Conservation (phyloP, 2,113 vertebrate genomes). For the Larimichthys polyactis region DNA sequence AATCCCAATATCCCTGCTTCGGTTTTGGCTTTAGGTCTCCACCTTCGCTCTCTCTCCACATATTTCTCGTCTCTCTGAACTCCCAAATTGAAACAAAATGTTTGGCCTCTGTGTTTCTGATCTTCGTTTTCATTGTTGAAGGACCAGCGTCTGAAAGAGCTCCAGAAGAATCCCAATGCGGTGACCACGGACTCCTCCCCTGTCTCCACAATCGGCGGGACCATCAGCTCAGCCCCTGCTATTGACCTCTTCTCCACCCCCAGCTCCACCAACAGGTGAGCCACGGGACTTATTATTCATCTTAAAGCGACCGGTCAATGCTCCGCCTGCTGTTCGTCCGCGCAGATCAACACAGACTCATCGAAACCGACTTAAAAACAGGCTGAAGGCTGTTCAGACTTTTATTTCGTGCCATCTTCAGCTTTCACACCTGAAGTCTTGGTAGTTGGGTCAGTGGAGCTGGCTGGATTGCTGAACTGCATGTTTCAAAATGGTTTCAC, state of each 20-base stretch:
- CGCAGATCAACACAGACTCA: too few relatives aligned
- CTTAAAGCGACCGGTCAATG: background rate
- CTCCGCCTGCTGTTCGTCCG: too few relatives aligned
- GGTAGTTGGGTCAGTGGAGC: background rate
- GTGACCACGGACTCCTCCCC: slow-evolving; percentile 92
- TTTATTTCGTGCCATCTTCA: too few relatives aligned
- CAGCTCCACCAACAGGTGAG: slow-evolving; percentile 91
- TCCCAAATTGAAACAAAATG: background rate
- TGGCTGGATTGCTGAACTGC: background rate
- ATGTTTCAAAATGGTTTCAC: background rate
- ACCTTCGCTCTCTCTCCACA: background rate
- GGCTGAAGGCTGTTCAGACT: too few relatives aligned
- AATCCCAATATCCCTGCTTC: background rate
- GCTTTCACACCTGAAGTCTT: background rate
- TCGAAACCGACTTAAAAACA: too few relatives aligned
- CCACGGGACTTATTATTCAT: slow-evolving; percentile 11
- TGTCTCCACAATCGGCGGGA: slow-evolving; percentile 86
- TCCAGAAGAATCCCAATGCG: slow-evolving; percentile 90
- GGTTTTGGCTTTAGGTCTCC: background rate
- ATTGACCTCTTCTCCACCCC: slow-evolving; percentile 95
- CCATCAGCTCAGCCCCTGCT: slow-evolving; percentile 88
- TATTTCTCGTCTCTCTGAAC: background rate
- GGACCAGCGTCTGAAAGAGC: slow-evolving; percentile 95
- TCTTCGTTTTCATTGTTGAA: slow-evolving; percentile 53
- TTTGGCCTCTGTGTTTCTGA: background rate